phyloP scores from a whole-genome alignment of 2,888 invertebrate species.

The Shargacucullia verbasci region DNA sequence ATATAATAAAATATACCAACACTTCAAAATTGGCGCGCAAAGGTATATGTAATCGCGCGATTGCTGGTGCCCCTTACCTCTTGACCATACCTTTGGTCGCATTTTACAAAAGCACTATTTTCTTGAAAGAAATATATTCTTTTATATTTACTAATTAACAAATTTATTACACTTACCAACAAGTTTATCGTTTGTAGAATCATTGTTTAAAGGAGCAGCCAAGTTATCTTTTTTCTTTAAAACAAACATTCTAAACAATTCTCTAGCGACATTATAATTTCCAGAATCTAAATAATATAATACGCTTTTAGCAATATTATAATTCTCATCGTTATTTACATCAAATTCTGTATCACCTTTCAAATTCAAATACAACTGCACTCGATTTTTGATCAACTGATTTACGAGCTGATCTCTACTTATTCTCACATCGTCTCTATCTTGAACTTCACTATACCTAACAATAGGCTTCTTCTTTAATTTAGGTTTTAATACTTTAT shows the following conservation, averaged over 20 bases:
- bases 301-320: conserved; percentile 74
- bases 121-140: too few relatives aligned
- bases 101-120: too few relatives aligned
- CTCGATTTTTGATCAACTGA: conserved; percentile 77
- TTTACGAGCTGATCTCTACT: conserved; percentile 75
- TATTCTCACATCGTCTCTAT: conserved; percentile 60
- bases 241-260: conserved; percentile 74
- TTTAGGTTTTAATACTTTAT: conserved; percentile 10
- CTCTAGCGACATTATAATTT: conserved; percentile 72
- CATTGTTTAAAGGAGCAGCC: conserved; percentile 13
- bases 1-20: too few relatives aligned
- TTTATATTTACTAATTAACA: too few relatives aligned
- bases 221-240: conserved; percentile 47
- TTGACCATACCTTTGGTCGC: too few relatives aligned
- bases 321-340: conserved; percentile 65
- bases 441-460: conserved; percentile 6
- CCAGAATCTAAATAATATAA: conserved; percentile 70
- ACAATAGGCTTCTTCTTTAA: conserved; percentile 13
- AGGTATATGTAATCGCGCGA: too few relatives aligned
- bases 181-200: conserved; percentile 6
- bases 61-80: too few relatives aligned
- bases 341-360: conserved; percentile 64
- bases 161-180: conserved; percentile 32
- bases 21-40: too few relatives aligned
- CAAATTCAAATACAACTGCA: conserved; percentile 67